Percentiles rank a stretch among this genome's conserved stretches.
Conservation (phyloP, 1,140 invertebrate species). For the Zeugodacus cucurbitae region DNA sequence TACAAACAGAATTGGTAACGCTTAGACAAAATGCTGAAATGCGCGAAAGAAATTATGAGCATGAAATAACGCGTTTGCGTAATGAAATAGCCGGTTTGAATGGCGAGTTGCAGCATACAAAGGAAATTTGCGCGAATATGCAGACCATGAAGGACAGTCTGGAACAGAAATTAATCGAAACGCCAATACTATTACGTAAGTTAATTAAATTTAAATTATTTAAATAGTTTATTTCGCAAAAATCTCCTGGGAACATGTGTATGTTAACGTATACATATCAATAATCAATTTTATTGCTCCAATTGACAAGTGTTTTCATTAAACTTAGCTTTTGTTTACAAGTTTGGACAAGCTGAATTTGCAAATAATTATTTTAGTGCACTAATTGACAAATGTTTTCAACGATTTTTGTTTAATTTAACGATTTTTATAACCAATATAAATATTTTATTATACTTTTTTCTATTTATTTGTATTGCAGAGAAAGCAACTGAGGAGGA, state of each 20-base stretch:
- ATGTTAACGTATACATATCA: not conserved
- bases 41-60: slow-evolving; percentile 50
- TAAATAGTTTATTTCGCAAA: too few species aligned
- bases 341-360: not conserved
- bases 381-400: not conserved
- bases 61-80: slow-evolving; percentile 52
- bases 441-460: too few species aligned
- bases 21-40: slow-evolving; percentile 61
- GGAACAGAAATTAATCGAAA: slow-evolving; percentile 38
- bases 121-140: slow-evolving; percentile 54
- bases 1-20: slow-evolving; percentile 78
- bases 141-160: not conserved
- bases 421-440: too few species aligned
- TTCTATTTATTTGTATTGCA: slow-evolving; percentile 63
- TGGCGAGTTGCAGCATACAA: slow-evolving; percentile 50
- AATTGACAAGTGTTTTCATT: not conserved
- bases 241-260: not conserved
- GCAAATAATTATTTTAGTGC: not conserved
- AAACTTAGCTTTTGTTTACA: not conserved
- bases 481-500: slow-evolving; percentile 81
- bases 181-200: slow-evolving; percentile 10
- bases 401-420: not conserved
- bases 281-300: not conserved
- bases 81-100: slow-evolving; percentile 51
- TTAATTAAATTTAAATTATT: not conserved